These are phyloP conservation scores for Galleria mellonella DNA, from an alignment of 1,140 invertebrate genomes.

Conservation along the genomic window DNA sequence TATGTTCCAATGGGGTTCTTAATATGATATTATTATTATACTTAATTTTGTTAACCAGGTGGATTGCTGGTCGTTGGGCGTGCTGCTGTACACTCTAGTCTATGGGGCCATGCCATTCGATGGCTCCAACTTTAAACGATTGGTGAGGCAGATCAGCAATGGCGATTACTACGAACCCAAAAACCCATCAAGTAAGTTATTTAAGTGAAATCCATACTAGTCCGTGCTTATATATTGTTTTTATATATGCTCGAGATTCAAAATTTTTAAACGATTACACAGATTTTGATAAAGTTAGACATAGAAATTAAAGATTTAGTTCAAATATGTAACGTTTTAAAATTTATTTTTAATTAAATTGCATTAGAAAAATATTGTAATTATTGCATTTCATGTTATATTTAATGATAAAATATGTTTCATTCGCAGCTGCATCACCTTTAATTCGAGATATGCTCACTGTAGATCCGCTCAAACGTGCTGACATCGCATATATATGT, in stretches of 20 bases:
- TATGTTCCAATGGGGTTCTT: background rate
- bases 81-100: constrained; percentile 97
- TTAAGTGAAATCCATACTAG: background rate
- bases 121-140: constrained; percentile 97
- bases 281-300: too few species aligned
- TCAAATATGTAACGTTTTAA: too few species aligned
- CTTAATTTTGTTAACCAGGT: constrained; percentile 59
- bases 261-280: too few species aligned
- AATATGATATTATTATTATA: background rate
- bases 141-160: constrained; percentile 97
- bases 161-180: constrained; percentile 98
- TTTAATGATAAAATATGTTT: constrained; percentile 8
- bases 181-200: constrained; percentile 88
- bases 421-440: constrained; percentile 88
- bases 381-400: too few species aligned
- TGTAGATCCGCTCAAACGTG: constrained; percentile 90
- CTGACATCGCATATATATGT: constrained; percentile 95
- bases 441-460: constrained; percentile 96
- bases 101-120: constrained; percentile 99
- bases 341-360: too few species aligned
- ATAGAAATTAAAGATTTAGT: too few species aligned
- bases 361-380: too few species aligned
- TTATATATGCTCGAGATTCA: too few species aligned
- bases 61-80: constrained; percentile 97
- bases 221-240: too few species aligned